phyloP scores from a whole-genome alignment of 2,888 invertebrate genomes.

The Bursaphelenchus okinawaensis region DNA sequence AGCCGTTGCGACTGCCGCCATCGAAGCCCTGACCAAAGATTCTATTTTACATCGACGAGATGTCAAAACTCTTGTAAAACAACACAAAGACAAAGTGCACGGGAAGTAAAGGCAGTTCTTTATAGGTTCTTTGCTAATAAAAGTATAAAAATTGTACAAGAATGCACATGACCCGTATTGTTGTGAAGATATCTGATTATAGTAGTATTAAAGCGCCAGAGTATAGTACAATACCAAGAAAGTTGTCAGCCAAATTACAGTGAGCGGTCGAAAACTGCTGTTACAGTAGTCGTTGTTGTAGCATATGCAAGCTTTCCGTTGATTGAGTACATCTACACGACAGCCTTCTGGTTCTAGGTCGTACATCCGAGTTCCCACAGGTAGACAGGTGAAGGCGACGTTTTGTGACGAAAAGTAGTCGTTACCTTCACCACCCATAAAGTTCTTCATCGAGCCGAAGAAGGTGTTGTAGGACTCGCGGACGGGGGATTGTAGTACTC shows the following conservation, averaged over 20 bases:
- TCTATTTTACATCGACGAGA: constrained; percentile 56
- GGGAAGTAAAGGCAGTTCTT: constrained; percentile 17
- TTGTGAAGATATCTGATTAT: not conserved
- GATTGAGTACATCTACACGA: not conserved
- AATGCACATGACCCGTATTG: not conserved
- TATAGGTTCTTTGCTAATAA: not conserved
- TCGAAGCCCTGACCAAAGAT: constrained; percentile 57
- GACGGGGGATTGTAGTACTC: not conserved
- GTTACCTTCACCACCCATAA: not conserved
- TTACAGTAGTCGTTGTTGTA: constrained; percentile 8
- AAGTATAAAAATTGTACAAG: not conserved
- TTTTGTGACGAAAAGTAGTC: constrained; percentile 5
- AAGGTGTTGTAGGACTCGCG: not conserved
- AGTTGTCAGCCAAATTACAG: too few species aligned
- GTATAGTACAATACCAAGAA: constrained; percentile 2
- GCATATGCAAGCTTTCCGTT: not conserved
- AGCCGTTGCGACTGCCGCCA: constrained; percentile 56
- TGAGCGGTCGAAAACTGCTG: too few species aligned
- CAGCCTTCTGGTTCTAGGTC: constrained; percentile 12
- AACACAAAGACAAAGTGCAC: constrained; percentile 35
- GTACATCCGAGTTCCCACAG: constrained; percentile 1
- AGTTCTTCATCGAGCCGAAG: not conserved
- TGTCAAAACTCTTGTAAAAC: constrained; percentile 42
- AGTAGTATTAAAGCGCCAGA: constrained; percentile 1
- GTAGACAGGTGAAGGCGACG: constrained; percentile 18